These are phyloP conservation scores for Sanderia malayensis DNA, from an alignment of 30 jellyfish, hydroid and myxozoan species.

Conservation along the genomic window DNA sequence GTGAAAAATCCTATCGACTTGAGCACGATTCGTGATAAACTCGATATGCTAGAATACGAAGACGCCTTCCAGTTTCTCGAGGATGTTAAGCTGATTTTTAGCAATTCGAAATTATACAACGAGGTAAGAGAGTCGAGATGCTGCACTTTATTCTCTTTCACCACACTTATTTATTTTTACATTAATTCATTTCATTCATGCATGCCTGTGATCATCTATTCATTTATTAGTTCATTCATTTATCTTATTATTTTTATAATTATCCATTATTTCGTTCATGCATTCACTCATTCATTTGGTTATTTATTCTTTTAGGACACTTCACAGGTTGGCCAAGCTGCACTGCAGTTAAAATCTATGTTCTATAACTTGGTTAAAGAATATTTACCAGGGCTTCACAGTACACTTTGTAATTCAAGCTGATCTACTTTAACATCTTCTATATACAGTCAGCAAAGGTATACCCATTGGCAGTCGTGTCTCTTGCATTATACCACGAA, in stretches of 20 bases:
- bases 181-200: no score
- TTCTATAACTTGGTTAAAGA: conserved; percentile 41
- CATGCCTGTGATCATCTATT: no score
- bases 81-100: conserved; percentile 72
- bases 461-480: no score
- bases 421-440: neutral
- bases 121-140: conserved; percentile 77
- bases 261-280: neutral
- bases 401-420: conserved; percentile 23
- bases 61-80: conserved; percentile 80
- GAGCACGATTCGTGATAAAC: conserved; percentile 57
- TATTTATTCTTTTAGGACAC: conserved; percentile 37
- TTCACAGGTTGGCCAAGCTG: conserved; percentile 79
- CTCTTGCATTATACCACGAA: no score
- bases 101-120: conserved; percentile 57
- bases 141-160: no score
- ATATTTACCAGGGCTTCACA: conserved; percentile 65
- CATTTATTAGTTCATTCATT: no score
- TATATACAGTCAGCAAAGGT: no score
- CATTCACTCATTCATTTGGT: no score
- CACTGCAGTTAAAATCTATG: conserved; percentile 13
- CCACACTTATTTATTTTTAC: no score
- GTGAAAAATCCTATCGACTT: conserved; percentile 75
- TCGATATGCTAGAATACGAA: conserved; percentile 77
- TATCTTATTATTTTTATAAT: no score